A percentile compares a stretch with the other conserved stretches of the same genome.
Conservation (phyloP, 2,113 vertebrate species). For the Rutilus rutilus region DNA sequence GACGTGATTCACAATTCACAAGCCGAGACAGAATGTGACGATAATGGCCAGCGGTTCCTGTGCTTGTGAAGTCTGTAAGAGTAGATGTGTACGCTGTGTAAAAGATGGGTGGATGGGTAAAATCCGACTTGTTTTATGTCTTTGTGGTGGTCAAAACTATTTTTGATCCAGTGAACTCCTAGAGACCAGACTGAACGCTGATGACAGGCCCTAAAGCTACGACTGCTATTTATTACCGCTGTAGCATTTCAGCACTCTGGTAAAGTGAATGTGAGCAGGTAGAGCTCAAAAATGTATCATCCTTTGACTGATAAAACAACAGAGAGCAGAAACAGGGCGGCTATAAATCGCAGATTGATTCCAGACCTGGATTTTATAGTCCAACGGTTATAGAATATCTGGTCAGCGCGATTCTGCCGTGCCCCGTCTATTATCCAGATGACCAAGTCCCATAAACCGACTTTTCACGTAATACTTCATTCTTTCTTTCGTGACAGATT, state of each 20-base stretch:
- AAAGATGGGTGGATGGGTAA: neutral
- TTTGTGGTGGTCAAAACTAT: constrained; percentile 1
- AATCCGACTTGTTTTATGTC: constrained; percentile 20
- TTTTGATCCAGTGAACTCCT: constrained; percentile 34
- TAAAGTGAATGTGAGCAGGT: constrained; percentile 75
- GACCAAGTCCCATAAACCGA: constrained; percentile 54
- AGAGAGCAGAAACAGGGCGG: constrained; percentile 64
- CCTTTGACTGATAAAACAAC: constrained; percentile 66
- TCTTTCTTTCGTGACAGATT: constrained; percentile 50
- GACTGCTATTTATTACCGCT: constrained; percentile 70
- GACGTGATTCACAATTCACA: constrained; percentile 37
- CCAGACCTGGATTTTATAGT: constrained; percentile 68
- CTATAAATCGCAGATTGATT: constrained; percentile 78
- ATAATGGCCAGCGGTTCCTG: neutral
- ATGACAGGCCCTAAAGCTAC: constrained; percentile 23
- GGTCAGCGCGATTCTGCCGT: constrained; percentile 49
- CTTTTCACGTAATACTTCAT: constrained; percentile 28
- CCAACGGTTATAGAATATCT: constrained; percentile 48
- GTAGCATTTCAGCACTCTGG: constrained; percentile 71
- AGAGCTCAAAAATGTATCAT: constrained; percentile 62
- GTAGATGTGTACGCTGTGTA: neutral
- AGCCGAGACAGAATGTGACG: constrained; percentile 3
- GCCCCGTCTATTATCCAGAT: constrained; percentile 55
- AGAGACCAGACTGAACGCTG: constrained; percentile 22
- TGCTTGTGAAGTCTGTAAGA: constrained; percentile 2